phyloP scores from a whole-genome alignment of 1,140 invertebrate species.

The Scaptodrosophila lebanonensis region DNA sequence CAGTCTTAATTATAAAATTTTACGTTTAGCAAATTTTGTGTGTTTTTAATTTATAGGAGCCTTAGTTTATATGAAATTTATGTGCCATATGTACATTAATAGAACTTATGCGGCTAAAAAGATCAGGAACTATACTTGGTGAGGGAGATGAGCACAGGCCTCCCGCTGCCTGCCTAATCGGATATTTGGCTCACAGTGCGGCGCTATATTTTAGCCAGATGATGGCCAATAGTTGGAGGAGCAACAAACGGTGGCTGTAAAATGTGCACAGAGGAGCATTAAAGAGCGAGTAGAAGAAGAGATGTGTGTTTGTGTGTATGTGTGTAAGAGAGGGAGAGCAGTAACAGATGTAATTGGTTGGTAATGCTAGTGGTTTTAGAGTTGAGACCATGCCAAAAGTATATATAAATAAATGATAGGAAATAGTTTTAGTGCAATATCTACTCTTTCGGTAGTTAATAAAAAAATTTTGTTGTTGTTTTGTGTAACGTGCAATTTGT shows the following conservation, averaged over 20 bases:
- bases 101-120: conserved; percentile 37
- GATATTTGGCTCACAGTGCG: conserved; percentile 26
- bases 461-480: conserved; percentile 9
- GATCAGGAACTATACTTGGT: conserved; percentile 62
- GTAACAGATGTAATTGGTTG: too few species aligned
- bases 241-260: conserved; percentile 46
- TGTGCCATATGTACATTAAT: conserved; percentile 34
- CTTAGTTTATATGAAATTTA: conserved; percentile 7
- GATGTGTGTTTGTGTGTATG: too few species aligned
- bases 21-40: neutral
- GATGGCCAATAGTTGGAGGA: conserved; percentile 28
- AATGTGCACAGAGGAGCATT: conserved; percentile 39
- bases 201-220: conserved; percentile 19
- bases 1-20: conserved; percentile 63
- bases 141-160: conserved; percentile 28
- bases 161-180: conserved; percentile 2
- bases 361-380: too few species aligned
- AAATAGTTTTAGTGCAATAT: neutral
- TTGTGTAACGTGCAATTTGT: conserved; percentile 34
- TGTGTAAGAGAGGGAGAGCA: too few species aligned
- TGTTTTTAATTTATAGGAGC: conserved; percentile 21
- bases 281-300: too few species aligned
- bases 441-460: conserved; percentile 28
- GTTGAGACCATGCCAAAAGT: conserved; percentile 54
- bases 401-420: conserved; percentile 16